Percentiles rank a stretch among this genome's conserved stretches.
These are phyloP conservation scores for Physeter macrocephalus DNA, from an alignment of 2,113 vertebrate species.

Conservation along the genomic window DNA sequence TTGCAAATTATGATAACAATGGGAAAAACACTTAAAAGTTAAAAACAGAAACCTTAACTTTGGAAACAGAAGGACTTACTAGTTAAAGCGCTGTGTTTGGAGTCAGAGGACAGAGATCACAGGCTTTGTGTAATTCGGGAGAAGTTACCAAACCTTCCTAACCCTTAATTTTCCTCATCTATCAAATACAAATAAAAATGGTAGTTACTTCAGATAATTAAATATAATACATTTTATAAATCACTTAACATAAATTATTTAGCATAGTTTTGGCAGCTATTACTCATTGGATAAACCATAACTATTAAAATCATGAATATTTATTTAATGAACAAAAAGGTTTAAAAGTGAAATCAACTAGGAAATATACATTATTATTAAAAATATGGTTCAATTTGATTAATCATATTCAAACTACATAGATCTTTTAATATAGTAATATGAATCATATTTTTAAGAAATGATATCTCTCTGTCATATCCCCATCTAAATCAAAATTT, in stretches of 20 bases:
- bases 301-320: not conserved
- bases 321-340: not conserved
- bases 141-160: not conserved
- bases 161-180: not conserved
- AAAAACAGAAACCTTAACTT: not conserved
- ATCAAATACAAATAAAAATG: not conserved
- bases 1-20: not conserved
- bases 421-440: not conserved
- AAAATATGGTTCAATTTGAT: not conserved
- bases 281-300: not conserved
- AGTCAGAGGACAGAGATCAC: not conserved
- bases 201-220: not conserved
- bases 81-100: not conserved
- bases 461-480: not conserved
- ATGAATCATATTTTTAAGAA: not conserved
- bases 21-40: not conserved
- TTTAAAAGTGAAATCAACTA: not conserved
- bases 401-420: not conserved
- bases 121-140: not conserved
- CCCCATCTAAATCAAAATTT: not conserved
- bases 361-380: not conserved
- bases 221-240: not conserved
- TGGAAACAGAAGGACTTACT: not conserved
- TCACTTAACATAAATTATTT: not conserved
- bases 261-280: not conserved